Base-by-base conservation (phyloP, 2,888 invertebrate species). In the Rhagophthalmus giganteus region DNA sequence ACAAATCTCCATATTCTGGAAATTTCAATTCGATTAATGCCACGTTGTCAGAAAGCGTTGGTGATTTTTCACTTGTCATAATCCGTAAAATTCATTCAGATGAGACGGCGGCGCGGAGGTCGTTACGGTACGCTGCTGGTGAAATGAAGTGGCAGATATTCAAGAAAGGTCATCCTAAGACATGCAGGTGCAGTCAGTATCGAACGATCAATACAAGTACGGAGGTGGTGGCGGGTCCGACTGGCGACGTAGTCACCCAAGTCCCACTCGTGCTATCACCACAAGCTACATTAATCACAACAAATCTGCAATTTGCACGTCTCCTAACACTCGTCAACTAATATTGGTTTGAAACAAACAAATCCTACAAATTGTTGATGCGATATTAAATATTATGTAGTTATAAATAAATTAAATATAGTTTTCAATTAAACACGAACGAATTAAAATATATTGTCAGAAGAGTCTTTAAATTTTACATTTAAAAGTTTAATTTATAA, bases 181-280 rank as follows among this genome's bases (percentile, higher is more conserved):
- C 27, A 53, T 58, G 52, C 58, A 58, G 58, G 55, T 58, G 58
- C 58, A 58, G 47, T 49, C 35, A 35, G 38, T 37, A 45, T 46
- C 39, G 33, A 42, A 28, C 44, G 58, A 58, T 58, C 58, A 58
- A 58, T 58, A 58, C 49, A 32, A 47, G 47, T 50, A 51, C 53
- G 58, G 58, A 51, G 56, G 55, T 54, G 58, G 55, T 49, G 57
- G 45, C 51, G 51, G 53, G 47, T 54, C 52, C 50, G 58, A 45
- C 55, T 47, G 53, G 58, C 58, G 55, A 55, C 53, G 50, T 47
- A 50, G 52, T 50, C 48, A 45, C 46, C 45, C 55, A 39, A 35
- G 44, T 46, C 33, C 54, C 39, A 32, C 31, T 26, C 46, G 40
- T 25, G 26, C 33, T 30, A 33, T 48, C 35, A 48, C 41, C 48